Percentiles rank a stretch among this genome's conserved stretches.
These are phyloP conservation scores for Coenonympha arcania DNA, from an alignment of 2,888 invertebrate species.

Conservation along the genomic window DNA sequence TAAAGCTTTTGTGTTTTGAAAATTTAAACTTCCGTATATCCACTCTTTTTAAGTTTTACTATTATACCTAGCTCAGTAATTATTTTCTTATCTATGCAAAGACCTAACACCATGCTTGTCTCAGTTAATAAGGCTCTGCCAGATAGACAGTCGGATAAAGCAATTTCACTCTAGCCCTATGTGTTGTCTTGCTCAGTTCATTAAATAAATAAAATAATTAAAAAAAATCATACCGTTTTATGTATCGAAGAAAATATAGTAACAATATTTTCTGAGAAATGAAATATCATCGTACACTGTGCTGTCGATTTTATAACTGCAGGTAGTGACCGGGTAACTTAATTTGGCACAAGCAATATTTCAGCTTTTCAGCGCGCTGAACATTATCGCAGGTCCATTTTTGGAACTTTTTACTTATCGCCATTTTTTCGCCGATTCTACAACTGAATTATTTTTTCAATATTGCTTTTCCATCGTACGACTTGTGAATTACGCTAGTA, in stretches of 20 bases:
- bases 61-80: no score
- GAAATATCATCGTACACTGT: not conserved
- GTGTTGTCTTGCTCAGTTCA: not conserved
- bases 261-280: conserved; percentile 1
- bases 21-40: no score
- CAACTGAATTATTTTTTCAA: not conserved
- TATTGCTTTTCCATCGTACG: not conserved
- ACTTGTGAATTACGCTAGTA: no score
- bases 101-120: no score
- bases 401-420: not conserved
- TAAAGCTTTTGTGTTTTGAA: no score
- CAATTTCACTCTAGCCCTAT: no score
- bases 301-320: conserved; percentile 7
- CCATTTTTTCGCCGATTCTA: not conserved
- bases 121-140: no score
- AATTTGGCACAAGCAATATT: conserved; percentile 8
- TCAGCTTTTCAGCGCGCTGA: not conserved
- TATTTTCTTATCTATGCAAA: no score
- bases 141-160: no score
- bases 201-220: not conserved
- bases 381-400: not conserved
- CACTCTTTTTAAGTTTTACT: no score
- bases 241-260: not conserved
- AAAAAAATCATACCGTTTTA: not conserved
- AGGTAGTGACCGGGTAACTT: conserved; percentile 3